Conservation (phyloP, 2,888 invertebrate species). For the Acleris literana region DNA sequence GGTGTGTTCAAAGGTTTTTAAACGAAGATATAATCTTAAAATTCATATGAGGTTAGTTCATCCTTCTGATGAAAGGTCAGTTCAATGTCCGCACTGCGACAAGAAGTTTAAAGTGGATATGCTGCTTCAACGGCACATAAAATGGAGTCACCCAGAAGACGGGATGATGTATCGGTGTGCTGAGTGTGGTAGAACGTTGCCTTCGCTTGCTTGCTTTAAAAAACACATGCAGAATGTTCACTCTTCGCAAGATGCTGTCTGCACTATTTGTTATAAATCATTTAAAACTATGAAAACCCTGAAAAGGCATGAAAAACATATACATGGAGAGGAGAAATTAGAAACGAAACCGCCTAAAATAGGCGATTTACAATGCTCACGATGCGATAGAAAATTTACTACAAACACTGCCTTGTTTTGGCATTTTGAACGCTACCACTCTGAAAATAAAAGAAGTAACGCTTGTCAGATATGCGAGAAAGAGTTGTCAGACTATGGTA, state of each 20-base stretch:
- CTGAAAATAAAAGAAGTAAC: constrained; percentile 23
- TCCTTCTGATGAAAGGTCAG: constrained; percentile 41
- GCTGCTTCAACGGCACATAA: constrained; percentile 51
- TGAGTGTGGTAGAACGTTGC: constrained; percentile 46
- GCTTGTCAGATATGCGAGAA: constrained; percentile 44
- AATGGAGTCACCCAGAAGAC: constrained; percentile 51
- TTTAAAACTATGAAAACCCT: constrained; percentile 41
- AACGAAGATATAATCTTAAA: constrained; percentile 50
- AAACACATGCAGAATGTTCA: constrained; percentile 52
- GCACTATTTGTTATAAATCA: constrained; percentile 39
- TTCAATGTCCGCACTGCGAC: constrained; percentile 46
- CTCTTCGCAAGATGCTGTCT: constrained; percentile 33
- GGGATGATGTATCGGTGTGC: constrained; percentile 52
- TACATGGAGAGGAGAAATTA: constrained; percentile 31
- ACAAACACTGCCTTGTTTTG: constrained; percentile 46
- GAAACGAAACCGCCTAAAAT: constrained; percentile 35
- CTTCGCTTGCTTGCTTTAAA: constrained; percentile 43
- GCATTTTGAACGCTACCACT: constrained; percentile 48
- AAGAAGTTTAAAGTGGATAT: constrained; percentile 51
- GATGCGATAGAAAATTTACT: constrained; percentile 43
- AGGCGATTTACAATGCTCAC: constrained; percentile 42
- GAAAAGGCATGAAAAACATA: constrained; percentile 35
- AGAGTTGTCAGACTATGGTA: constrained; percentile 44
- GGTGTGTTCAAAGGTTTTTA: constrained; percentile 50
- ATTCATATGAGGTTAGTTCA: constrained; percentile 53